phyloP scores from a whole-genome alignment of 2,113 vertebrate genomes.

The Nothoprocta perdicaria region DNA sequence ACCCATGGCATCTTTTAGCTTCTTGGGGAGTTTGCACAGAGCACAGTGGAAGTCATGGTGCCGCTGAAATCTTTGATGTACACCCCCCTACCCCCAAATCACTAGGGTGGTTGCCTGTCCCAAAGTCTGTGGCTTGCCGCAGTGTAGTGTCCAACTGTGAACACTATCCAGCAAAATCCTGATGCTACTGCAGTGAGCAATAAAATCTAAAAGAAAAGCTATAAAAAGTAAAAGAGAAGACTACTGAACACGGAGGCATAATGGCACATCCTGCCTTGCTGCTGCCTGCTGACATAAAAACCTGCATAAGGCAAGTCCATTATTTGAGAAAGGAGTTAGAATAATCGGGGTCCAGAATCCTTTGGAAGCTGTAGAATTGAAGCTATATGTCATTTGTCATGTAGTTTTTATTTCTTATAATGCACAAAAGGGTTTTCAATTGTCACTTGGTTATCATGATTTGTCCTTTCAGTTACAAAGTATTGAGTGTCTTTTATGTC shows the following conservation, averaged over 20 bases:
- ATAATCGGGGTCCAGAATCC: slow-evolving; percentile 11
- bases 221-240: neutral
- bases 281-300: neutral
- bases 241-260: neutral
- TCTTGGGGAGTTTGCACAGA: neutral
- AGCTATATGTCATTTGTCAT: neutral
- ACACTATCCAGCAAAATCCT: neutral
- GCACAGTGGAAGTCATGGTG: neutral
- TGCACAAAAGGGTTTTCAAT: rapidly evolving
- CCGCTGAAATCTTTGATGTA: neutral
- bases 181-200: neutral
- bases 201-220: neutral
- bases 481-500: neutral
- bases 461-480: slow-evolving; percentile 2
- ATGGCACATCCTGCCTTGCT: neutral
- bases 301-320: neutral
- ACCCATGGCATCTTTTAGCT: rapidly evolving
- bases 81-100: neutral
- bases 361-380: neutral
- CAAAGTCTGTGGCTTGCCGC: neutral
- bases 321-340: neutral
- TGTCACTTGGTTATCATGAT: neutral
- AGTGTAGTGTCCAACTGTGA: rapidly evolving
- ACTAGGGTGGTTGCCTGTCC: neutral
- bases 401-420: neutral